A percentile compares a stretch with the other conserved stretches of the same genome.
These are phyloP conservation scores for Sinelater perroti DNA, from an alignment of 2,888 invertebrate species.

Conservation along the genomic window DNA sequence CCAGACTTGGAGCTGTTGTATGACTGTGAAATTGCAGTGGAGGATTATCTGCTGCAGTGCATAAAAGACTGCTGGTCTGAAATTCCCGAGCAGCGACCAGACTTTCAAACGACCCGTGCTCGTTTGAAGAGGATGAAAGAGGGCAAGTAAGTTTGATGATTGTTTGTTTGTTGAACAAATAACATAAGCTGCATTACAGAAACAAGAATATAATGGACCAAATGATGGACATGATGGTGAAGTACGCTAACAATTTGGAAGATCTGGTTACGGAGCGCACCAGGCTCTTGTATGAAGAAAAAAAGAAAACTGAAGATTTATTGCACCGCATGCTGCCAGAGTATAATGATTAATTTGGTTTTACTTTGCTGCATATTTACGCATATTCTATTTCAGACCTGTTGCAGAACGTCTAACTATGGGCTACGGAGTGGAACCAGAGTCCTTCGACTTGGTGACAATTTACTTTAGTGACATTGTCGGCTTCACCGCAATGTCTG, in stretches of 20 bases:
- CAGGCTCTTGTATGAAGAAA: conserved; percentile 87
- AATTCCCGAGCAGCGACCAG: conserved; percentile 79
- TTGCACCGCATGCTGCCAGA: conserved; percentile 94
- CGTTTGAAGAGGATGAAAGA: conserved; percentile 89
- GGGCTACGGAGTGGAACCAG: conserved; percentile 89
- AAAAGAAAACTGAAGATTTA: conserved; percentile 91
- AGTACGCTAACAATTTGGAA: conserved; percentile 93
- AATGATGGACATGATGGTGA: conserved; percentile 98
- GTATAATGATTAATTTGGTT: conserved; percentile 66
- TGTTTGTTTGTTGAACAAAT: too few relatives aligned
- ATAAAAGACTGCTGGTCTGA: conserved; percentile 91
- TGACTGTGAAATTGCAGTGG: conserved; percentile 76
- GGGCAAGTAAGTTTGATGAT: conserved; percentile 78
- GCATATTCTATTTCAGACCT: conserved; percentile 55
- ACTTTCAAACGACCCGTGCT: conserved; percentile 80
- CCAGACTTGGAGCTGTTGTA: conserved; percentile 79
- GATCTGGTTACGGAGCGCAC: conserved; percentile 93
- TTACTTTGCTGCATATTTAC: not conserved
- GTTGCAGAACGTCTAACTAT: conserved; percentile 94
- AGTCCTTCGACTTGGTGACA: conserved; percentile 91
- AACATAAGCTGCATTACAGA: conserved; percentile 66
- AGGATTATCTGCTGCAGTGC: conserved; percentile 81
- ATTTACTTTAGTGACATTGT: conserved; percentile 97
- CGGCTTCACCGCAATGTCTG: conserved; percentile 92
- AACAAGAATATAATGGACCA: conserved; percentile 94